Conservation (phyloP, 2,888 invertebrate genomes). For the Slavum lentiscoides region DNA sequence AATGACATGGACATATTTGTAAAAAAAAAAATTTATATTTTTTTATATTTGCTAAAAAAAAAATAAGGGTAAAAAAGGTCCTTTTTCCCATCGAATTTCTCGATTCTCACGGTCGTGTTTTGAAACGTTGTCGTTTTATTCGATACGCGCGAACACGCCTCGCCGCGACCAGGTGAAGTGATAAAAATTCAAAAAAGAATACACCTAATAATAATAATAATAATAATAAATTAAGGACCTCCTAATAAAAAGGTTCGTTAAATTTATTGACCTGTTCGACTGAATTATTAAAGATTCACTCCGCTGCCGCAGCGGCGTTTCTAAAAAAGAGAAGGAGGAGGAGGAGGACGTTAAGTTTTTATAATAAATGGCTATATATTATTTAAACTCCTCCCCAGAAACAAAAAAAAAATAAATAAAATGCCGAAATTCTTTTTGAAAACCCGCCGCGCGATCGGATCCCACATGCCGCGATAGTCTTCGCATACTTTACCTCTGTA, state of each 20-base stretch:
- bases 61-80: background rate
- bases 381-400: background rate
- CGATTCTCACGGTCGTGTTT: background rate
- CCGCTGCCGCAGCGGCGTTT: background rate
- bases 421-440: slow-evolving; percentile 27
- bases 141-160: background rate
- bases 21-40: too few species aligned
- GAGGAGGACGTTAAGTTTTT: background rate
- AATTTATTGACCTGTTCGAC: slow-evolving; percentile 41
- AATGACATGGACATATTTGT: too few species aligned
- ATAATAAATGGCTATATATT: slow-evolving; percentile 22
- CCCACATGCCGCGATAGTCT: background rate
- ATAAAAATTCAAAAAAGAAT: background rate
- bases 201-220: background rate
- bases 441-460: slow-evolving; percentile 16
- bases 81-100: too few species aligned
- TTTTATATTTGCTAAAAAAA: too few species aligned
- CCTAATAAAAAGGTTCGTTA: slow-evolving; percentile 26
- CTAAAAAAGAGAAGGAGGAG: too few species aligned
- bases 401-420: background rate
- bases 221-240: background rate
- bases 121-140: background rate
- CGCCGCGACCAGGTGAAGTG: background rate
- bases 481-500: background rate
- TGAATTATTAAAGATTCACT: slow-evolving; percentile 45